phyloP scores from a whole-genome alignment of 2,888 invertebrate genomes.

The Syrista parreyssii region DNA sequence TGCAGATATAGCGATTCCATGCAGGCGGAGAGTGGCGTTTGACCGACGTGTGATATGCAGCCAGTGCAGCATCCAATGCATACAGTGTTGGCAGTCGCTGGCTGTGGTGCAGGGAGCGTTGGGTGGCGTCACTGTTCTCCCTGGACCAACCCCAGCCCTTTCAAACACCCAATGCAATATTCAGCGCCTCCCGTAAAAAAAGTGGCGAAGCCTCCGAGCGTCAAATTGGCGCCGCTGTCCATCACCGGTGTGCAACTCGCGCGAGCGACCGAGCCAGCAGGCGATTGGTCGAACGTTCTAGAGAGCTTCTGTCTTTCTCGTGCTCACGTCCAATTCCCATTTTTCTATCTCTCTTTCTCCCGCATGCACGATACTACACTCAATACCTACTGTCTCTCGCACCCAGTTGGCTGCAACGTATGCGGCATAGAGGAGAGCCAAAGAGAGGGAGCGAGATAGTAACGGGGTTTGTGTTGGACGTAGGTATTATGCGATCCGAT shows the following conservation, averaged over 20 bases:
- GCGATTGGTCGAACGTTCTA: background rate
- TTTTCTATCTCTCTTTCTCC: slow-evolving; percentile 21
- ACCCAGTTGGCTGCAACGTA: background rate
- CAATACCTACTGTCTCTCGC: background rate
- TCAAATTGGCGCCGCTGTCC: slow-evolving; percentile 67
- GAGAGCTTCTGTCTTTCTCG: slow-evolving; percentile 8
- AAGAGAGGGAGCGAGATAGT: background rate
- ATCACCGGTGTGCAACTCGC: slow-evolving; percentile 38
- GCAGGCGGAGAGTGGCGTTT: slow-evolving; percentile 48
- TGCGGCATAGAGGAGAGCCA: background rate
- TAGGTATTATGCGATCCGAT: slow-evolving; percentile 8
- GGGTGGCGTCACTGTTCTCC: slow-evolving; percentile 11
- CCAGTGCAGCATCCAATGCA: slow-evolving; percentile 28
- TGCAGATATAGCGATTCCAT: slow-evolving; percentile 26
- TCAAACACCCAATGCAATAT: slow-evolving; percentile 65
- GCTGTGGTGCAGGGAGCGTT: slow-evolving; percentile 33
- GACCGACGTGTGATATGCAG: slow-evolving; percentile 63
- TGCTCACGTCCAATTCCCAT: slow-evolving; percentile 15
- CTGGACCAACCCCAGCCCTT: slow-evolving; percentile 39
- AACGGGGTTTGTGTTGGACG: background rate
- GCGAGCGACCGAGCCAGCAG: slow-evolving; percentile 1
- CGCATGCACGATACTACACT: background rate
- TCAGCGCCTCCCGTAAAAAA: slow-evolving; percentile 56
- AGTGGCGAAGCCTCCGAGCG: slow-evolving; percentile 60
- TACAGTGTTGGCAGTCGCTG: no score